These are phyloP conservation scores for Sarcophaga carnaria DNA, from an alignment of 2,888 invertebrate species.

Conservation along the genomic window DNA sequence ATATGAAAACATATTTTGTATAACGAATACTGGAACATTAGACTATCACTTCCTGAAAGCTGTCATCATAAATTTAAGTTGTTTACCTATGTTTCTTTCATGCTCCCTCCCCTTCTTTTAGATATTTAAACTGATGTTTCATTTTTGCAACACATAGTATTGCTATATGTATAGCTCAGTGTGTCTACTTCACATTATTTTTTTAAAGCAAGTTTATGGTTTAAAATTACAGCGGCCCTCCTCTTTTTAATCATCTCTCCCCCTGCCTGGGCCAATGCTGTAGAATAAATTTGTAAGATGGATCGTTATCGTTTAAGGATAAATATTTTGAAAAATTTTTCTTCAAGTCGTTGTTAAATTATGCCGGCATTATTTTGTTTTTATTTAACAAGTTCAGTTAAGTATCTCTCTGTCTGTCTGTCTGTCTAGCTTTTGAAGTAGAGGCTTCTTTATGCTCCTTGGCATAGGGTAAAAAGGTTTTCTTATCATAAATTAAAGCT, in stretches of 20 bases:
- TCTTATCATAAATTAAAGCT: constrained; percentile 57
- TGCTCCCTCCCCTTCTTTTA: not conserved
- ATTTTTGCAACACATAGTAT: constrained; percentile 49
- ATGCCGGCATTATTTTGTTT: constrained; percentile 44
- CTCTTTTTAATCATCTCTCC: constrained; percentile 36
- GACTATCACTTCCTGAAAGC: constrained; percentile 64
- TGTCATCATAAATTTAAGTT: constrained; percentile 68
- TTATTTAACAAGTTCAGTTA: not conserved
- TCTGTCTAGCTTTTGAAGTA: not conserved
- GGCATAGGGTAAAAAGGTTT: constrained; percentile 16
- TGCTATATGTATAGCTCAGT: constrained; percentile 65
- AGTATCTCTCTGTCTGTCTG: not conserved
- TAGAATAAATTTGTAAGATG: constrained; percentile 75
- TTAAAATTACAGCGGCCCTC: constrained; percentile 65
- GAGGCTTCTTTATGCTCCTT: not conserved
- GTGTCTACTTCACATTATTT: constrained; percentile 20
- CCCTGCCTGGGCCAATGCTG: constrained; percentile 6
- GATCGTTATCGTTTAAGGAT: constrained; percentile 81
- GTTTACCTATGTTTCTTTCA: not conserved
- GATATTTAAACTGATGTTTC: constrained; percentile 61
- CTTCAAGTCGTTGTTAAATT: constrained; percentile 58
- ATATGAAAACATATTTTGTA: constrained; percentile 30
- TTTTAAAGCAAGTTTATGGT: constrained; percentile 61
- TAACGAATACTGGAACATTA: constrained; percentile 29
- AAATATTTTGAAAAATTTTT: constrained; percentile 71